Conservation (phyloP, 2,113 vertebrate species). For the Ginglymostoma cirratum region DNA sequence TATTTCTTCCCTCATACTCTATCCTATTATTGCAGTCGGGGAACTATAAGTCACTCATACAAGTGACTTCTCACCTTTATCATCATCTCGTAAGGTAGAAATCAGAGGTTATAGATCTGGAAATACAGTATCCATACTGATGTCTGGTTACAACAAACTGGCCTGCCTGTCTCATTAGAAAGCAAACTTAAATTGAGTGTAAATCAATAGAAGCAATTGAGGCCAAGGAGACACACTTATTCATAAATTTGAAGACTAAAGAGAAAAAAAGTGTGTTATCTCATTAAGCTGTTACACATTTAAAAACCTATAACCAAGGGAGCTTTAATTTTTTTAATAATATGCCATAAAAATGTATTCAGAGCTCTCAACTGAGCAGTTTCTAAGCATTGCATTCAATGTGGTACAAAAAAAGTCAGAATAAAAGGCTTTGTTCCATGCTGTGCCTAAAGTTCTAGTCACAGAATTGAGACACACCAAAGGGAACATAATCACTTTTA, state of each 20-base stretch:
- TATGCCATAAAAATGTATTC: not conserved
- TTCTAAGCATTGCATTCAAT: no score
- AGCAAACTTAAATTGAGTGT: not conserved
- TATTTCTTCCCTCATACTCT: no score
- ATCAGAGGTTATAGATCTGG: not conserved
- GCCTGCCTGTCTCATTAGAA: not conserved
- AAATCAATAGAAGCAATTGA: not conserved
- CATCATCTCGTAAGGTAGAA: not conserved
- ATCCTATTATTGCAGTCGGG: no score
- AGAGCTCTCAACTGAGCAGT: not conserved
- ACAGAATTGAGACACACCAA: not conserved
- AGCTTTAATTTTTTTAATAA: conserved; percentile 15
- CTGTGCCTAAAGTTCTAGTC: not conserved
- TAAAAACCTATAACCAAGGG: not conserved
- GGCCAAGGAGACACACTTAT: not conserved
- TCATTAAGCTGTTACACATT: not conserved
- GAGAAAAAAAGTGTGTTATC: no score
- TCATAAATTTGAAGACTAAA: not conserved
- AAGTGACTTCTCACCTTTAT: no score
- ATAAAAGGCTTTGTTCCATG: not conserved
- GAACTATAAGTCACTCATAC: no score
- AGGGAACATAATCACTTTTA: not conserved
- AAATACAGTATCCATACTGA: not conserved
- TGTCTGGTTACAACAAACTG: not conserved
- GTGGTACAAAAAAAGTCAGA: not conserved